Conservation (phyloP, 2,797 vertebrate genomes). For the Parauchenoglanis punctatus region DNA sequence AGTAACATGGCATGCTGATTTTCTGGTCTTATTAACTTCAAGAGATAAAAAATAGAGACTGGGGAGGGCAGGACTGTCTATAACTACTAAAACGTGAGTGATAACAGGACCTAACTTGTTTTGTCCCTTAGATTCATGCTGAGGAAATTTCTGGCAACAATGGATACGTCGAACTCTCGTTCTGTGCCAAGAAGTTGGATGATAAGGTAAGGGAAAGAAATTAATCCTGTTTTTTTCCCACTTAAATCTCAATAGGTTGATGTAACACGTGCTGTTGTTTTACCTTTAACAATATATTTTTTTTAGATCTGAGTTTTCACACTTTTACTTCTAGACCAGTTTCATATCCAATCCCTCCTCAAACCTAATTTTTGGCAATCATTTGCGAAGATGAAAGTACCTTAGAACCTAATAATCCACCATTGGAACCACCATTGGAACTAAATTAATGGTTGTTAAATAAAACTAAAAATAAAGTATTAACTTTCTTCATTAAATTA, state of each 20-base stretch:
- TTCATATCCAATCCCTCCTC: not conserved
- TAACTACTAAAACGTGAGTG: not conserved
- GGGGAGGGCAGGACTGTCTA: not conserved
- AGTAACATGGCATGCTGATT: not conserved
- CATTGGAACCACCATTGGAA: not conserved
- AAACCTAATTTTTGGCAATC: not conserved
- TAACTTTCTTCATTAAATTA: not conserved
- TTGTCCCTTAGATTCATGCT: constrained; percentile 80
- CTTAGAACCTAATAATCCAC: not conserved
- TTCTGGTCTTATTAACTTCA: not conserved
- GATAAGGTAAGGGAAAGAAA: constrained; percentile 83
- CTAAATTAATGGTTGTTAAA: not conserved
- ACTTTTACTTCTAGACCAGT: not conserved
- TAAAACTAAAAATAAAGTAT: not conserved
- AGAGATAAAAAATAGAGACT: not conserved
- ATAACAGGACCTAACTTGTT: not conserved
- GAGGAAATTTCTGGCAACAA: constrained; percentile 97
- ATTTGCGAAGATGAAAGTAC: not conserved
- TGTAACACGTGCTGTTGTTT: not conserved
- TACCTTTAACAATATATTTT: not conserved
- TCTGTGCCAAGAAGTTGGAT: constrained; percentile 91
- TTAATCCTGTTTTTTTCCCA: not conserved
- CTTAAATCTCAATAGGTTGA: not conserved
- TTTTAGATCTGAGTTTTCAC: not conserved
- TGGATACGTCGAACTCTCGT: constrained; percentile 89